Evolutionary conservation across 2,797 vertebrate genomes (phyloP).

Genomic region (Sebastes itinus): DNA sequence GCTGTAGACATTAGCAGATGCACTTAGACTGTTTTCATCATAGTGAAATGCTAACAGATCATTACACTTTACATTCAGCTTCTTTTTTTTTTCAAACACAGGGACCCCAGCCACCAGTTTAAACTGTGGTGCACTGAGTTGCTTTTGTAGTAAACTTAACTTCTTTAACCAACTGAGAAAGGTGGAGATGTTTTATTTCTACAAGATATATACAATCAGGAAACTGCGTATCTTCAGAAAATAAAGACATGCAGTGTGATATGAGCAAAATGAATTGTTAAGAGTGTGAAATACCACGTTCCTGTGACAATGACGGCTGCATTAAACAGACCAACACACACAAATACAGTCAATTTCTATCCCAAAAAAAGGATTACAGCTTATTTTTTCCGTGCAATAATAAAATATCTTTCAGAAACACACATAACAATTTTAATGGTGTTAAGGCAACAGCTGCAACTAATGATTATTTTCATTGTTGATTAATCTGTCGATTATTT

Average conservation of each 20-base stretch:
- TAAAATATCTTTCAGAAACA: background rate
- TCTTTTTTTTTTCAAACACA: too few relatives aligned
- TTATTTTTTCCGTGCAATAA: background rate
- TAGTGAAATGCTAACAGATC: slow-evolving; percentile 6
- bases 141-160: background rate
- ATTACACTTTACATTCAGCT: background rate
- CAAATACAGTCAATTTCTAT: background rate
- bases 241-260: background rate
- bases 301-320: background rate
- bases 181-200: background rate
- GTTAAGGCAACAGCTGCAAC: background rate
- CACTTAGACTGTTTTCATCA: slow-evolving; percentile 26
- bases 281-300: background rate
- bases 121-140: background rate
- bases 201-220: background rate
- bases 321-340: background rate
- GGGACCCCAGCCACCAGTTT: background rate
- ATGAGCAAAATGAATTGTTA: background rate
- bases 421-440: background rate
- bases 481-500: too few relatives aligned
- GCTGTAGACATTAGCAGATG: slow-evolving; percentile 35
- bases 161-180: background rate
- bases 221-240: background rate
- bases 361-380: background rate
- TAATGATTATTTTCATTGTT: too few relatives aligned